phyloP scores from a whole-genome alignment of 2,113 vertebrate species.

The Pelecanoides urinatrix region DNA sequence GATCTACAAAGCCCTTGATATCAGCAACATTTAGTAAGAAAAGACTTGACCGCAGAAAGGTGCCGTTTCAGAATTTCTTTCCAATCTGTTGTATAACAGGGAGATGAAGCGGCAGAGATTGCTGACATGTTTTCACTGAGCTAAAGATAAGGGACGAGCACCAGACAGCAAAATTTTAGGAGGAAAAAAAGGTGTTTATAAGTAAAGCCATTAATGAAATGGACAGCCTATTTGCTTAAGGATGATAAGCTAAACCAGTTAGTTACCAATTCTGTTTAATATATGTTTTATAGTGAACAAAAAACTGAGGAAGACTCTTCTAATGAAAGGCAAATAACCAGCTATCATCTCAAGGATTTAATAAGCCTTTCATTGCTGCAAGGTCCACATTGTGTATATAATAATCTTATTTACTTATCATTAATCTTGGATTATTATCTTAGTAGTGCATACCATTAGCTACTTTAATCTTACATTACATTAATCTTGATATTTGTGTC shows the following conservation, averaged over 20 bases:
- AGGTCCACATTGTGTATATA: not conserved
- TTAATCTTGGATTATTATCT: not conserved
- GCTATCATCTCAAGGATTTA: not conserved
- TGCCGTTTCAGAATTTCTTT: not conserved
- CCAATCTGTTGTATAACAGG: not conserved
- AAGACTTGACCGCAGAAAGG: not conserved
- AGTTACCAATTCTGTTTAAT: not conserved
- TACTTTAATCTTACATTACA: not conserved
- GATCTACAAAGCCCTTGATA: not conserved
- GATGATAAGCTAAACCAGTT: not conserved
- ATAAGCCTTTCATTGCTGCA: not conserved
- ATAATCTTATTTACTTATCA: not conserved
- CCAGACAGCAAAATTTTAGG: not conserved
- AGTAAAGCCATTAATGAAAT: not conserved
- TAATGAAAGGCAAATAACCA: not conserved
- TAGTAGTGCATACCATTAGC: not conserved
- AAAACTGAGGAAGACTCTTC: not conserved
- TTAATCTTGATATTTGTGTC: not conserved
- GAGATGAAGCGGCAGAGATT: not conserved
- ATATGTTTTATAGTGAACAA: not conserved
- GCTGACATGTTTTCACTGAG: not conserved
- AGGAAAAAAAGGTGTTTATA: not conserved
- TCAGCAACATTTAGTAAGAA: not conserved
- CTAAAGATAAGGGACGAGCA: not conserved
- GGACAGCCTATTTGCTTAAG: not conserved